Evolutionary conservation across 2,797 vertebrate genomes (phyloP).

Genomic region (Muscicapa striata): DNA sequence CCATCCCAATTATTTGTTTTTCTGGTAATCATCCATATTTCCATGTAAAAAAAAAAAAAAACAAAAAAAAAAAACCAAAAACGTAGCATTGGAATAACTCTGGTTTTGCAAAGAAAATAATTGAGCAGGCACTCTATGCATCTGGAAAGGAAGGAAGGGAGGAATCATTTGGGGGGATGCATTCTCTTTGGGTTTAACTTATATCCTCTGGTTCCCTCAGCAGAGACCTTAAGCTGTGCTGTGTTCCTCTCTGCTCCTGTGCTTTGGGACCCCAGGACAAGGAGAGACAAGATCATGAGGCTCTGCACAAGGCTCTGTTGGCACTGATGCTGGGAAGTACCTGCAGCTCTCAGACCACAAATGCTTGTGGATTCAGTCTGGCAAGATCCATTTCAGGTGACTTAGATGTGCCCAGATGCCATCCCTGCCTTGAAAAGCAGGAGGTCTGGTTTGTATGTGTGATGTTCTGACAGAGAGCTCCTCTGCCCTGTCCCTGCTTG

Average conservation of each 20-base stretch:
- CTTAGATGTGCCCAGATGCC: background rate
- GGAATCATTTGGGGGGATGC: background rate
- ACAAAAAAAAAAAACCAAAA: too few species aligned
- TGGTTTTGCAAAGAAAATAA: constrained; percentile 42
- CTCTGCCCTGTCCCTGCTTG: background rate
- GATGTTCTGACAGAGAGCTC: background rate
- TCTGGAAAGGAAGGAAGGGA: background rate
- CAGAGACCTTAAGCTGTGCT: background rate
- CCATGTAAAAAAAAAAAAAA: background rate
- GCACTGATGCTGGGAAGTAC: background rate
- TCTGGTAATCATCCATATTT: constrained; percentile 60
- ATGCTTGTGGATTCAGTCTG: background rate
- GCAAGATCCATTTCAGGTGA: background rate
- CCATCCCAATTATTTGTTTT: constrained; percentile 52
- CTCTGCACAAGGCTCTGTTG: background rate
- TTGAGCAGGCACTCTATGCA: background rate
- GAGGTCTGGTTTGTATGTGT: background rate
- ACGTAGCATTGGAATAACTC: constrained; percentile 1
- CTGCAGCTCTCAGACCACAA: background rate
- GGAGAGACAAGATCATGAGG: background rate
- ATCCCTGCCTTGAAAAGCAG: background rate
- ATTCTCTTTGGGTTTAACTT: background rate
- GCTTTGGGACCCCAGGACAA: background rate
- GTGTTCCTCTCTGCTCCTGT: background rate
- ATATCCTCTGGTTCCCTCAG: background rate